Base-by-base conservation (phyloP, 1,140 invertebrate genomes). In the Lucilia cuprina region DNA sequence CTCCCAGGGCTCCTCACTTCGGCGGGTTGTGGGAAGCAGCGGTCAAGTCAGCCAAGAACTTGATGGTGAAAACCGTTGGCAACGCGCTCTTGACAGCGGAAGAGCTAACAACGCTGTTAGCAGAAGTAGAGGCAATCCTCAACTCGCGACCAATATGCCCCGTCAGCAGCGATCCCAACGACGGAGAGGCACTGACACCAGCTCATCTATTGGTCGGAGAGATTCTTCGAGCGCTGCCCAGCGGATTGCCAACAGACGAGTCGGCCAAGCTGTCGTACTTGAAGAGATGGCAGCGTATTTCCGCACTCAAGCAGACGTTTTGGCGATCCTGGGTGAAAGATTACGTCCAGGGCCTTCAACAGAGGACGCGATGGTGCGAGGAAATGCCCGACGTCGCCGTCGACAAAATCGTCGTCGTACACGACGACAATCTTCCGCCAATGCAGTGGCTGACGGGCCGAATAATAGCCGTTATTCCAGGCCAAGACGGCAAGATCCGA, bases 401-500 rank as follows among this genome's bases (percentile, higher is more conserved):
- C n/a, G 91, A 86, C 14, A 60, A 86, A 4, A 8, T 89, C 74
- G 91, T 91, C 5, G 74, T 92, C 0, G 82, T 92, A 2, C 88
- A 89, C 77, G 84, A 87, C 30, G 88, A 90, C 12, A 85, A 86
- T 21, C 19, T 87, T 14, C 89, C 41, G 10, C 7, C 41, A 41
- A 41, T 41, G 41, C 87, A 89, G 82, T 92, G 91, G 91, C 14
- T 74, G 5, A 41, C 92, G 41, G 91, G 87, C 19, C 82, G 89
- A 9, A 87, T 92, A 5, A n/a, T 87, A 21, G 84, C 88, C 17
- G 87, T 89, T 25, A 87, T 89, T 84, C 88, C 87, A 2, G 90
- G 90, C 19, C 14, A 49, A 5, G 91, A 92, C 84, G 88, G 88
- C 10, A 34, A 89, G 9, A 88, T 91, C 5, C 65, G 92, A 74